phyloP scores from a whole-genome alignment of 2,888 invertebrate genomes.

The Acleris literana region DNA sequence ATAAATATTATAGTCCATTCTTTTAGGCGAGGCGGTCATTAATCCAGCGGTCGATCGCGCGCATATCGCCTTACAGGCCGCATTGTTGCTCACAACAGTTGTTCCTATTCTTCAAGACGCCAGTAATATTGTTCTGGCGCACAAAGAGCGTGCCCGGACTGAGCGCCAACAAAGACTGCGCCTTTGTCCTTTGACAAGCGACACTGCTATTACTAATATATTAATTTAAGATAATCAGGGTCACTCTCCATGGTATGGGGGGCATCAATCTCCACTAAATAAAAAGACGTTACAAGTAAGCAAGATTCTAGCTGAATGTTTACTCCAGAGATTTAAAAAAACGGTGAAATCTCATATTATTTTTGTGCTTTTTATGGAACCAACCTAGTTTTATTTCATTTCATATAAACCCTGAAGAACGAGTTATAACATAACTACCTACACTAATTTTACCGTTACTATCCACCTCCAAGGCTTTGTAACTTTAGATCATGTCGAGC shows the following conservation, averaged over 20 bases:
- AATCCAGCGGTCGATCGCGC: slow-evolving; percentile 79
- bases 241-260: slow-evolving; percentile 36
- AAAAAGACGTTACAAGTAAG: slow-evolving; percentile 22
- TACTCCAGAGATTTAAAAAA: too few species aligned
- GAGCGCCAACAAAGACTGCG: slow-evolving; percentile 58
- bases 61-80: slow-evolving; percentile 78
- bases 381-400: too few species aligned
- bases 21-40: slow-evolving; percentile 82
- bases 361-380: too few species aligned
- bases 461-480: slow-evolving; percentile 59
- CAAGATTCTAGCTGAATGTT: not conserved
- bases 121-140: slow-evolving; percentile 75
- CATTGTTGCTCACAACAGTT: slow-evolving; percentile 77
- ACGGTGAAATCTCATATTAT: too few species aligned
- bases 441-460: slow-evolving; percentile 51
- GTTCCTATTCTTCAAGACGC: slow-evolving; percentile 81
- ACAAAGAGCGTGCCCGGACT: slow-evolving; percentile 61
- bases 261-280: slow-evolving; percentile 38
- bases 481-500: slow-evolving; percentile 59
- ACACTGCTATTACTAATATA: slow-evolving; percentile 71
- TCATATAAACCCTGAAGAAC: too few species aligned
- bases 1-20: slow-evolving; percentile 83
- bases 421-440: too few species aligned
- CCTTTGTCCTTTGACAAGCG: slow-evolving; percentile 71
- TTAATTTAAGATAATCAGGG: slow-evolving; percentile 62